Conservation (phyloP, 2,888 invertebrate genomes). For the Ommatoiulus sabulosus region DNA sequence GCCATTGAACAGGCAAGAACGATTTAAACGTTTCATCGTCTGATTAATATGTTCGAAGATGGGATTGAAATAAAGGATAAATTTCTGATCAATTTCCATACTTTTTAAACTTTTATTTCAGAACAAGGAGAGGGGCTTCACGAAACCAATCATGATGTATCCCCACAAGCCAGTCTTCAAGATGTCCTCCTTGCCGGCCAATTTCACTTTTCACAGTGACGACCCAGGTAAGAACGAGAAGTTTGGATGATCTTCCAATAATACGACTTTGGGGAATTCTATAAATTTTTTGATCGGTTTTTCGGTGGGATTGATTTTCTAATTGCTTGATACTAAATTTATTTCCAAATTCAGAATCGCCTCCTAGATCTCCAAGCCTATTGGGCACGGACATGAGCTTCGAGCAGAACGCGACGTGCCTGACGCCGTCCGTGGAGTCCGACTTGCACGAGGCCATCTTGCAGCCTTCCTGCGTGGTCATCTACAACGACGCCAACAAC, state of each 20-base stretch:
- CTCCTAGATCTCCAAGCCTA: constrained; percentile 53
- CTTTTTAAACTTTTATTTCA: constrained; percentile 16
- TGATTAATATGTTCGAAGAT: background rate
- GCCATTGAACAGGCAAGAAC: constrained; percentile 58
- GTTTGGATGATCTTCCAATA: too few species aligned
- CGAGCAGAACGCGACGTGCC: constrained; percentile 42
- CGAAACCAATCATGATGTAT: constrained; percentile 50
- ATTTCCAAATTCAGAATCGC: constrained; percentile 47
- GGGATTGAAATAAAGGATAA: background rate
- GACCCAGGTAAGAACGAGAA: constrained; percentile 45
- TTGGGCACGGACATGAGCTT: constrained; percentile 35
- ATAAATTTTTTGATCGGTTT: background rate
- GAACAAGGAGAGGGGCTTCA: constrained; percentile 52
- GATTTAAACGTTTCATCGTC: background rate
- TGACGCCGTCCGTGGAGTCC: constrained; percentile 50
- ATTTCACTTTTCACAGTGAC: constrained; percentile 61
- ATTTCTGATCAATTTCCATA: background rate
- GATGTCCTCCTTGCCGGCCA: constrained; percentile 63
- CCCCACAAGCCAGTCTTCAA: constrained; percentile 63
- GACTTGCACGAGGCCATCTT: constrained; percentile 49
- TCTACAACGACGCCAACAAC: constrained; percentile 58
- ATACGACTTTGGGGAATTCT: too few species aligned
- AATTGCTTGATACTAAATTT: background rate
- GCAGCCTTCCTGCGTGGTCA: constrained; percentile 20
- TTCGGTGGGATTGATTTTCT: background rate